Evolutionary conservation across 2,797 vertebrate species (phyloP), one percentile per base, ranked within the genome.

Genomic region (Delichon dasypus): DNA sequence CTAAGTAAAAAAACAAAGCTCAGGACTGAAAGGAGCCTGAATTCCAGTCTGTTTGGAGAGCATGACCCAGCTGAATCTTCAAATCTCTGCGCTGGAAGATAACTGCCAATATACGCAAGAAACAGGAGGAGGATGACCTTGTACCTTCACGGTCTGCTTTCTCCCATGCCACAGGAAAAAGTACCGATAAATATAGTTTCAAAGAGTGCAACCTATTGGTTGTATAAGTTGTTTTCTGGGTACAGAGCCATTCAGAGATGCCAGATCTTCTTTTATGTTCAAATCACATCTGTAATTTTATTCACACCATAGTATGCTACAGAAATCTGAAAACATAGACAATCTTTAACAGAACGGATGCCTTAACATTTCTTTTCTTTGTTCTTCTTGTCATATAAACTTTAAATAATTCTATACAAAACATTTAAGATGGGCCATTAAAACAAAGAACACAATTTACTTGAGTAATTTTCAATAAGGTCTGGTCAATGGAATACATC

Each of bases 61-160:
- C 48, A 92, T 40, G 30, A 94, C 45, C 30, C 60, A 85, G 80
- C 25, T 67, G 55, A 85, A 91, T 76, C 60, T 82, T 94, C 61
- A 70, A 16, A 86, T 64, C 51, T 81, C 54, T 75, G 11, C 66
- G 38, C 51, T 86, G 47, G 78, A 88, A 85, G 54, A 88, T 13
- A 15, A 74, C 22, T 76, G 53, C 65, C 74, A 57, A 61, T 65
- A 42, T 27, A 84, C n/a, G 78, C 20, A 85, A 65, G 85, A 93
- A 89, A 91, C 20, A 88, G 70, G 75, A 93, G 70, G 57, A 83
- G 30, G 40, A 81, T 81, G 79, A 75, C 79, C 91, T 89, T 86
- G 82, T 65, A 72, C 73, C 73, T 75, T 58, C 65, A 38, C 13
- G 38, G 78, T n/a, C 65, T 77, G 57, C 68, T 77, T 92, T 91